phyloP scores from a whole-genome alignment of 2,888 invertebrate genomes.

The Hirtodrosophila confusa region DNA sequence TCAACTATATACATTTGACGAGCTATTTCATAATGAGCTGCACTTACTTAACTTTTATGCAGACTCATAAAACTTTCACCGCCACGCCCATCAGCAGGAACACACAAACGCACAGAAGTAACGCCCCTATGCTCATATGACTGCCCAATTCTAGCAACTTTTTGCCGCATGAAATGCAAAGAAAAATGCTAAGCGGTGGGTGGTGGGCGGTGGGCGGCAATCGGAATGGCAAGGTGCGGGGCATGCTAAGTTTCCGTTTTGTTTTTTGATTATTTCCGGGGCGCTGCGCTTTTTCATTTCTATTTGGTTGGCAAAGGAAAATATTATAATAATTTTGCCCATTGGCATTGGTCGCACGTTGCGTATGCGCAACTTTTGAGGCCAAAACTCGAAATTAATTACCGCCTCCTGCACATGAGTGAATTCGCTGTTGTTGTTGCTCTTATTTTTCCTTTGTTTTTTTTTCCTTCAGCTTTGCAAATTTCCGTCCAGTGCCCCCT shows the following conservation, averaged over 20 bases:
- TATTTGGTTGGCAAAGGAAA: slow-evolving; percentile 28
- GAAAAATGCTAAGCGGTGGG: slow-evolving; percentile 29
- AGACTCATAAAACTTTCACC: slow-evolving; percentile 23
- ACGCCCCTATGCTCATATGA: slow-evolving; percentile 23
- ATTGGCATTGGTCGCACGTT: slow-evolving; percentile 45
- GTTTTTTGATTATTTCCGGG: slow-evolving; percentile 62
- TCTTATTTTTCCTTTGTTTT: slow-evolving; percentile 2
- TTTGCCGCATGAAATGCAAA: slow-evolving; percentile 28
- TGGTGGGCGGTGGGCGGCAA: not conserved
- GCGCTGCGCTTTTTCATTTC: slow-evolving; percentile 53
- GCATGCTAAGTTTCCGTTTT: slow-evolving; percentile 47
- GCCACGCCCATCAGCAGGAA: slow-evolving; percentile 18
- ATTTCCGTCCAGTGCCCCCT: slow-evolving; percentile 32
- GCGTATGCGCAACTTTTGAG: slow-evolving; percentile 62
- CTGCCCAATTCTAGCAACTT: slow-evolving; percentile 22
- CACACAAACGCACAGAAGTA: not conserved
- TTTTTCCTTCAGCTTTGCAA: slow-evolving; percentile 7
- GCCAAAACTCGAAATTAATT: slow-evolving; percentile 66
- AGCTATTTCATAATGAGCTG: slow-evolving; percentile 61
- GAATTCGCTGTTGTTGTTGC: slow-evolving; percentile 6
- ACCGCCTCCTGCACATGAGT: slow-evolving; percentile 54
- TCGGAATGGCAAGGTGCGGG: not conserved
- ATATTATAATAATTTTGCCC: slow-evolving; percentile 57
- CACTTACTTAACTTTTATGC: slow-evolving; percentile 34
- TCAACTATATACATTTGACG: slow-evolving; percentile 11